Conservation (phyloP, 2,888 invertebrate species). For the Ceriagrion tenellum region DNA sequence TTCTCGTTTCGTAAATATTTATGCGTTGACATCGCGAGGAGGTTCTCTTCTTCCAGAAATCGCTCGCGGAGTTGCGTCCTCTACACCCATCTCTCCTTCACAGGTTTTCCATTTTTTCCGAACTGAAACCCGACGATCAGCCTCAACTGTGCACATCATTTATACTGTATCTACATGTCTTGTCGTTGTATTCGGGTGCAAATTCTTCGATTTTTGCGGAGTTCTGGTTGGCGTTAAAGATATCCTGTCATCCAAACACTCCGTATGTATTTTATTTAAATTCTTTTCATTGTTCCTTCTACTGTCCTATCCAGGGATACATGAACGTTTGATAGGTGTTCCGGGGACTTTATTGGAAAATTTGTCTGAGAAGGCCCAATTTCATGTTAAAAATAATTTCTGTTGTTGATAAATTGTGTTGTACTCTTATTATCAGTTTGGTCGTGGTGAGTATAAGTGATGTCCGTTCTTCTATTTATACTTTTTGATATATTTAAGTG, state of each 20-base stretch:
- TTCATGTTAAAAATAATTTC: too few relatives aligned
- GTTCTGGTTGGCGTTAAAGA: not conserved
- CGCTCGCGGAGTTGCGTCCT: not conserved
- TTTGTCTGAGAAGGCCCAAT: too few relatives aligned
- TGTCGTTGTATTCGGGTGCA: not conserved
- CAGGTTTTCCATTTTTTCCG: not conserved
- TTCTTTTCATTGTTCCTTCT: too few relatives aligned
- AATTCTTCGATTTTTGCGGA: not conserved
- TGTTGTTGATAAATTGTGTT: too few relatives aligned
- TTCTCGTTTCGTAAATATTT: not conserved
- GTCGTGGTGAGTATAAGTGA: too few relatives aligned
- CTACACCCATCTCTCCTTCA: not conserved
- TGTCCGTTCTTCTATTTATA: too few relatives aligned
- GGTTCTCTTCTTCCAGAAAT: not conserved
- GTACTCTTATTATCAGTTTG: too few relatives aligned
- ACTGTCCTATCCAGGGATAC: too few relatives aligned
- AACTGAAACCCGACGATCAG: not conserved
- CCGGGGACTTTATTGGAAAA: too few relatives aligned
- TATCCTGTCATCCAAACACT: not conserved
- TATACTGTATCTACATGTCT: not conserved
- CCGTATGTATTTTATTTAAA: too few relatives aligned
- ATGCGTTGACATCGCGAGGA: not conserved
- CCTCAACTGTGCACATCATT: not conserved
- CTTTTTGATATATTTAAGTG: too few relatives aligned
- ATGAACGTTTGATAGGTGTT: too few relatives aligned